Base-by-base conservation (phyloP, 2,113 vertebrate genomes). In the Carassius gibelio region DNA sequence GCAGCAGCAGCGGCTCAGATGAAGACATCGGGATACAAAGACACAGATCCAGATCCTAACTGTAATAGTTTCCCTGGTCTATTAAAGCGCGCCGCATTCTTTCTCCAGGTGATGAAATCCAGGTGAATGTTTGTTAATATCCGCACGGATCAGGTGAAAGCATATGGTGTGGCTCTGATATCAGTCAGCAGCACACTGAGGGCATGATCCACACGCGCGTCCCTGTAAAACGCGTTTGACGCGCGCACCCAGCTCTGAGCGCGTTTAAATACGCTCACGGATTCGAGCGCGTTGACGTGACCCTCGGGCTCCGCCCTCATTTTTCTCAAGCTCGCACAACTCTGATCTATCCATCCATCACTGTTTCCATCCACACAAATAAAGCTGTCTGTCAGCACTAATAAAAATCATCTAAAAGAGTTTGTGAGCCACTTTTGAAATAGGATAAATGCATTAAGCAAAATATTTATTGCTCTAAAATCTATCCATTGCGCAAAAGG, bases 241-340 rank as follows among this genome's bases (percentile, higher is more conserved):
- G 87, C 92, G 90, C 94, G 94, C 93, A 93, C 95, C 92, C 91
- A 88, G 91, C 89, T 91, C 91, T 88, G 90, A 90, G 87, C 87
- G 92, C 91, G 88, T 89, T 94, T 93, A 94, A 93, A 93, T 93
- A 95, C 91, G 96, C 97, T 98, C 96, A 97, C 96, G 97, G 94
- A 87, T 92, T 88, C 90, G 92, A 90, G 91, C 88, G 88, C 91
- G 90, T 93, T 97, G 96, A 98, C 96, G 97, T 96, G 93, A 91
- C 89, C 3, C 48, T 92, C 87, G 88, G 90, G 92, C 93, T 89
- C 94, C 94, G 92, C 92, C 94, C 94, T 96, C 93, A 92, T 91
- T 95, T 94, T 94, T 91, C 89, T 93, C 85, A 77, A 82, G 83
- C 87, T 88, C 89, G n/a, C 76, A 11, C 34, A 72, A n/a, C 36